Evolutionary conservation across 2,113 vertebrate genomes (phyloP).

Genomic region (Pelobates fuscus): DNA sequence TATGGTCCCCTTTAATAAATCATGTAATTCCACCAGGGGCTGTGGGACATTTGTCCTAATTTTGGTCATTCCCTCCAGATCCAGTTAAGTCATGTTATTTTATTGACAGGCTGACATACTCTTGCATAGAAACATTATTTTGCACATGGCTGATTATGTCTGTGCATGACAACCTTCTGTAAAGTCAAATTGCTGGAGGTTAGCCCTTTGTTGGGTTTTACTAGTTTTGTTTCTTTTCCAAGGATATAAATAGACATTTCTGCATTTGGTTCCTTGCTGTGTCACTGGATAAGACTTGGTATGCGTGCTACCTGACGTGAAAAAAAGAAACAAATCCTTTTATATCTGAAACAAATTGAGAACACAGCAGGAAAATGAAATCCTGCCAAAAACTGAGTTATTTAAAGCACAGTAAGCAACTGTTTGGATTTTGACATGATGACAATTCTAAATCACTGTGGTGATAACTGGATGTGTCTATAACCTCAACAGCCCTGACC

Average conservation of each 20-base stretch:
- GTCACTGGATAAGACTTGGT: not conserved
- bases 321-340: constrained; percentile 21
- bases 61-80: too few species aligned
- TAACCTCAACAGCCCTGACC: constrained; percentile 18
- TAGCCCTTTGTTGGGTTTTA: not conserved
- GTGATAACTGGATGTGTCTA: constrained; percentile 51
- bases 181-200: too few species aligned
- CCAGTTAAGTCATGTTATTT: too few species aligned
- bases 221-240: not conserved
- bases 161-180: too few species aligned
- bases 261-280: not conserved
- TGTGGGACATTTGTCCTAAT: too few species aligned
- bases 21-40: too few species aligned
- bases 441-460: constrained; percentile 54
- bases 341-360: constrained; percentile 6
- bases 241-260: not conserved
- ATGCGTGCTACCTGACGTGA: not conserved
- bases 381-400: constrained; percentile 52
- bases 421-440: constrained; percentile 56
- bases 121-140: too few species aligned
- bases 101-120: too few species aligned
- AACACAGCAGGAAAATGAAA: constrained; percentile 49
- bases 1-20: too few species aligned
- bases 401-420: constrained; percentile 54
- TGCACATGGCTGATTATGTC: too few species aligned